Evolutionary conservation across 2,888 invertebrate species (phyloP), one percentile per base, ranked within the genome.

Genomic region (Tribolium freemani): DNA sequence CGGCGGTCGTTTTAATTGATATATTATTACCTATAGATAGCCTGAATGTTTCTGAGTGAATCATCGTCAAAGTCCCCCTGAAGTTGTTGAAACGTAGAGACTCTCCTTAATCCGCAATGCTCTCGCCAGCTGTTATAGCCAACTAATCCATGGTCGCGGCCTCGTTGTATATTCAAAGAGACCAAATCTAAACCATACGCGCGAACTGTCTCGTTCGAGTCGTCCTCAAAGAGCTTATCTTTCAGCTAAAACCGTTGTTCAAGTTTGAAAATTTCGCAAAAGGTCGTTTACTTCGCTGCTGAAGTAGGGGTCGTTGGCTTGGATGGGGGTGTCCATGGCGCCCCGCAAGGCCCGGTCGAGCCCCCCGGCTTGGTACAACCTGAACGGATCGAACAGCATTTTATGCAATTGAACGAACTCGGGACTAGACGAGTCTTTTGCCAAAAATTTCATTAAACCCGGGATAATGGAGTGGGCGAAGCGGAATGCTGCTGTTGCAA

Each of bases 381-480:
- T 88, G 84, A 92, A 95, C 0, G 95, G 95, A 87, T 95, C 93
- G 86, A 94, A 94, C 70, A 94, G 87, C 91, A 94, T 93, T 85
- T 91, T 90, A 83, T 93, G 94, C 53, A 95, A 89, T 75, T 93
- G 93, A 3, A 93, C 86, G 82, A 91, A 93, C 81, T 91, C 91
- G 5, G 85, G 83, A 77, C 85, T 86, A 20, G 84, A 83, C 3
- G 84, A 84, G 80, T 88, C 78, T 74, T 91, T 89, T 0, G 90
- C 90, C 69, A 91, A 78, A 63, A 86, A 87, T 85, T 92, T 93
- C 84, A 95, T 92, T 60, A 96, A 86, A 9, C 93, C 92, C 60
- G 95, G 95, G 13, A 97, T 87, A 9, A 96, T 86, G 0, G 95
- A 95, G 82, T 97, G 96, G 0, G 96, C 97, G 82, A 97, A 97